Base-by-base conservation (phyloP, 35 echinoderm and acorn worm genomes). In the Lytechinus variegatus region DNA sequence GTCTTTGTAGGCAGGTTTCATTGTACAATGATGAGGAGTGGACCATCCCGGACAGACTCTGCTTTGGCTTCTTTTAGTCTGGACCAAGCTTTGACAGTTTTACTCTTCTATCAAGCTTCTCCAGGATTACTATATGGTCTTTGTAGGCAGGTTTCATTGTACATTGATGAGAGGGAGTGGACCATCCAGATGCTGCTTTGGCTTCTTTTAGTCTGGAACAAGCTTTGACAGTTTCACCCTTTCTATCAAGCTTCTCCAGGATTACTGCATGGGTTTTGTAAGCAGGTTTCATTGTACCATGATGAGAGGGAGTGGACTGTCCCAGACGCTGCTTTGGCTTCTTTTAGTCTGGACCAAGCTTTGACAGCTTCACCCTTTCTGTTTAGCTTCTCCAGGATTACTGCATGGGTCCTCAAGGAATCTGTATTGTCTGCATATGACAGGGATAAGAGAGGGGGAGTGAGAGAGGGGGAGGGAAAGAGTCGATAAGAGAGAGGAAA, bases 281-380 rank as follows among this genome's bases (percentile, higher is more conserved):
- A 4, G 88, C 33, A 44, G 33, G 33, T 44, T 58, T 58, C 66
- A 79, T 6, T n/a, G 66, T 24, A 5, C n/a, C 4, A 19, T 71
- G 24, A 21, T 52, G 8, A 91, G 5, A 91, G 19, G 44, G 19
- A 53, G 89, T 91, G 44, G 89, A 91, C 54, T 6, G 10, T 29
- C 28, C 51, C 27, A 28, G 56, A 10, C 10, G 12, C 58, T 28
- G 54, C 54, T 57, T 61, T 94, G 10, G 54, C 92, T 33, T 28
- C 54, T 27, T 90, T 90, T 54, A 90, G 88, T 54, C 88, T 90
- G 29, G 28, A 52, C 88, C 88, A 90, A 12, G 88, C 88, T 54
- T 90, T 90, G 88, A 90, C 88, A 2, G 88, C 88, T 21, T 90
- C 88, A 52, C 29, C 24, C 88, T 90, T 90, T 33, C 88, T 90